Conservation (phyloP, 1,140 invertebrate genomes). For the Dinoponera quadriceps region DNA sequence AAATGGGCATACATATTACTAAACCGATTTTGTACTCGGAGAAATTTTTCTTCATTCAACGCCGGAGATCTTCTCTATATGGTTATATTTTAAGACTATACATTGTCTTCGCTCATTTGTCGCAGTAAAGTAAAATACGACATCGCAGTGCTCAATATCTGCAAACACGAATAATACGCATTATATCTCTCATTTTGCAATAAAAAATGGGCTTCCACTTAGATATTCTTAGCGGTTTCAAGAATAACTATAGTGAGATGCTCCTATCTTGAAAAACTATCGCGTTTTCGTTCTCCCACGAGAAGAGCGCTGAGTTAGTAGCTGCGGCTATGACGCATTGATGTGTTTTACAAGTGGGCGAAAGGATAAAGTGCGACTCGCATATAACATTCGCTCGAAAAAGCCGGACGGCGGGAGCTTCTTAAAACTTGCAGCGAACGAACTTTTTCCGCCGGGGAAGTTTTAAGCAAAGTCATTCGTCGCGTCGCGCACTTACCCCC, state of each 20-base stretch:
- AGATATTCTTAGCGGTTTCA: not conserved
- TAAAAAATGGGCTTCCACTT: not conserved
- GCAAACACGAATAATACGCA: not conserved
- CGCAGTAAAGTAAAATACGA: conserved; percentile 65
- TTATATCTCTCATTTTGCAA: not conserved
- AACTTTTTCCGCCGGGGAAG: not conserved
- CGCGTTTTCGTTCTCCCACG: not conserved
- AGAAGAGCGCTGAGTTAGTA: not conserved
- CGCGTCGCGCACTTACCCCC: conserved; percentile 19
- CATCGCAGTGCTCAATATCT: conserved; percentile 65
- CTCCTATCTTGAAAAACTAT: too few relatives aligned
- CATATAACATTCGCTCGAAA: not conserved
- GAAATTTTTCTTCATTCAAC: not conserved
- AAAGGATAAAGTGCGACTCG: conserved; percentile 4
- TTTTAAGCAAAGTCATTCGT: not conserved
- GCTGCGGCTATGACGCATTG: not conserved
- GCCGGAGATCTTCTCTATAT: not conserved
- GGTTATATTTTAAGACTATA: conserved; percentile 17
- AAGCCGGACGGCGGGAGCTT: not conserved
- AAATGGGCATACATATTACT: not conserved
- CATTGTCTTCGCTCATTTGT: conserved; percentile 50
- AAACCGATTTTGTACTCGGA: not conserved
- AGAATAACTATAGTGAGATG: too few relatives aligned
- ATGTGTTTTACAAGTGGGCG: conserved; percentile 21
- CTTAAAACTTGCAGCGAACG: conserved; percentile 16